phyloP scores from a whole-genome alignment of 2,113 vertebrate species.

The Dicrurus megarhynchus region DNA sequence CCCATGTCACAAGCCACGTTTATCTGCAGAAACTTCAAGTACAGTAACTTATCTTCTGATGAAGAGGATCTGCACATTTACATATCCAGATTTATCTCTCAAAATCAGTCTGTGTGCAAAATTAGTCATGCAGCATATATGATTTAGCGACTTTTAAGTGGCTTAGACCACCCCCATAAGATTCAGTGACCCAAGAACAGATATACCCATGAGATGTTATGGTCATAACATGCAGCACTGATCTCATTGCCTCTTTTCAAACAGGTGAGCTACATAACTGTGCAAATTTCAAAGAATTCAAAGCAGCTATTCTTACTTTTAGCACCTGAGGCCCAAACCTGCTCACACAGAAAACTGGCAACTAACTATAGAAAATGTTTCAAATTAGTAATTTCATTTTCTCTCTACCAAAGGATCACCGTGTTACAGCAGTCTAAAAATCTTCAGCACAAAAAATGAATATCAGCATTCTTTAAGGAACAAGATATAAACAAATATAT shows the following conservation, averaged over 20 bases:
- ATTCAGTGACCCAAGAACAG: not conserved
- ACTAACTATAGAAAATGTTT: not conserved
- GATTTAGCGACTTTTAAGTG: not conserved
- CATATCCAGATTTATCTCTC: not conserved
- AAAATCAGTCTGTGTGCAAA: not conserved
- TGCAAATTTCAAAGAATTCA: not conserved
- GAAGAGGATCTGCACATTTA: not conserved
- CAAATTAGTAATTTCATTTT: not conserved
- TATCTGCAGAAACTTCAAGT: not conserved
- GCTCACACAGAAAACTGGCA: not conserved
- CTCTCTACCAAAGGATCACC: not conserved
- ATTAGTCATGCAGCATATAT: not conserved
- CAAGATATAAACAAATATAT: not conserved
- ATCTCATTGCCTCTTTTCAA: not conserved
- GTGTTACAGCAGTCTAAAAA: not conserved
- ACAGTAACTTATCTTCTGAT: not conserved
- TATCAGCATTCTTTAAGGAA: not conserved
- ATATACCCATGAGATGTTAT: not conserved
- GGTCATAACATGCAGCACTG: not conserved
- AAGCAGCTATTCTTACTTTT: not conserved
- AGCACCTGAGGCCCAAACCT: not conserved
- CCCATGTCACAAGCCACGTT: not conserved
- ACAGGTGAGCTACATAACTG: not conserved
- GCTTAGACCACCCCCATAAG: not conserved
- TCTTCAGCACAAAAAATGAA: not conserved